Evolutionary conservation across 1,140 invertebrate species (phyloP), one percentile per base, ranked within the genome.

Genomic region (Orchestia grillus): DNA sequence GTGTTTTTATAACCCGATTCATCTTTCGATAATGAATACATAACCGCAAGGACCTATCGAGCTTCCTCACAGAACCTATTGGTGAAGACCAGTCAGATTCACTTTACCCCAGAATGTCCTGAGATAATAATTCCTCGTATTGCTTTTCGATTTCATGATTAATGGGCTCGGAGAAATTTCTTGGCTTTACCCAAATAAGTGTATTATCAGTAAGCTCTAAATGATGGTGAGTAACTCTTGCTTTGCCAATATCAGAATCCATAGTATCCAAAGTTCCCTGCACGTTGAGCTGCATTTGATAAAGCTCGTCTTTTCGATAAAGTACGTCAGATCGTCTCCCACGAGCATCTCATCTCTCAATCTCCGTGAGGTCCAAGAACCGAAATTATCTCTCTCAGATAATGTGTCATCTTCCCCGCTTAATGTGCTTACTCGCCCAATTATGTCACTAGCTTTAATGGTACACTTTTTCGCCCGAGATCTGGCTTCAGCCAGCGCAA

Each of bases 121-220:
- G n/a, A 45, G 45, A 0, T 45, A 57, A 53, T 95, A 95, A 95
- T 77, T 47, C 44, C 19, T 95, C 44, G 44, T 45, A 95, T 42
- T 95, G 95, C 62, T 45, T 77, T 3, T 47, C 95, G 36, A 95
- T 95, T 95, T 95, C 95, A 8, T 45, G 4, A n/a, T 53, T 77
- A 11, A 95, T 45, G 0, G 95, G 95, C 36, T 53, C n/a, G 3
- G 95, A 40, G 43, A 95, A 95, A 28, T 43, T 6, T 1, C 95
- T 3, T 40, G 44, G 95, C 44, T 47, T 95, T 23, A 19, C 43
- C 45, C 62, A 95, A 47, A 95, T 95, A 0, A 45, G 95, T 36
- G 44, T 95, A 42, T 95, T n/a, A 95, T 95, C 44, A 42, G 41
- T 42, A 41, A 95, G 23, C 6, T 57, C 62, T 44, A 95, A 19